Conservation (phyloP, 2,888 invertebrate species). For the Heteropelma amictum region DNA sequence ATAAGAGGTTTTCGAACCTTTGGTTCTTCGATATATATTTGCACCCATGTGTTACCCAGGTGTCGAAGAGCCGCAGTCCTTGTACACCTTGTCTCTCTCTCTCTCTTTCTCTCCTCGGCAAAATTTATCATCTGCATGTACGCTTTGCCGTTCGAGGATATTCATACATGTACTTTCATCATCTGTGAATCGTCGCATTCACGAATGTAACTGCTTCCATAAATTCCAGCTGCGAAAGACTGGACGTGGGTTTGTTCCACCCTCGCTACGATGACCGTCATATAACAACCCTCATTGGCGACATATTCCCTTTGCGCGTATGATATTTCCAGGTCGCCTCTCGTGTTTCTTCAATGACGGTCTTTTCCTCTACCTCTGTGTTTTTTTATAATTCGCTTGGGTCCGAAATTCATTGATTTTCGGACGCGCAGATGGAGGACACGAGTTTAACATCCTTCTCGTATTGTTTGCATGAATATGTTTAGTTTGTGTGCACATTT, state of each 20-base stretch:
- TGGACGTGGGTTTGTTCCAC: conserved; percentile 50
- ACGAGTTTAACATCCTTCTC: conserved; percentile 46
- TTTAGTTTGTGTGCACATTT: neutral
- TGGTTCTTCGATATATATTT: neutral
- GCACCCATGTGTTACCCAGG: conserved; percentile 71
- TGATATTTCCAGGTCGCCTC: conserved; percentile 24
- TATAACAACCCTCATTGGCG: conserved; percentile 53
- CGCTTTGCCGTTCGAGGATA: neutral
- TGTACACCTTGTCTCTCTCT: conserved; percentile 3
- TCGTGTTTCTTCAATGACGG: conserved; percentile 16
- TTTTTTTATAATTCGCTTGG: neutral
- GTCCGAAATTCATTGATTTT: conserved; percentile 67
- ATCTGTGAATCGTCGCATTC: neutral
- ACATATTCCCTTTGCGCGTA: conserved; percentile 54
- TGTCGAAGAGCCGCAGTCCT: conserved; percentile 65
- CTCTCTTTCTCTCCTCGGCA: conserved; percentile 21
- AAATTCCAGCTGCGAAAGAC: conserved; percentile 65
- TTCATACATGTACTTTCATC: no score
- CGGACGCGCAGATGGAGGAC: conserved; percentile 62
- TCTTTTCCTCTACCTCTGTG: neutral
- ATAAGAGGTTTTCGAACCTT: neutral
- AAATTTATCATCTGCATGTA: conserved; percentile 27
- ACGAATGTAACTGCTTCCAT: conserved; percentile 34
- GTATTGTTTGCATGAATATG: conserved; percentile 15
- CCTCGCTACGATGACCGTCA: conserved; percentile 37